Base-by-base conservation (phyloP, 1,140 invertebrate genomes). In the Drosophila ironensis region DNA sequence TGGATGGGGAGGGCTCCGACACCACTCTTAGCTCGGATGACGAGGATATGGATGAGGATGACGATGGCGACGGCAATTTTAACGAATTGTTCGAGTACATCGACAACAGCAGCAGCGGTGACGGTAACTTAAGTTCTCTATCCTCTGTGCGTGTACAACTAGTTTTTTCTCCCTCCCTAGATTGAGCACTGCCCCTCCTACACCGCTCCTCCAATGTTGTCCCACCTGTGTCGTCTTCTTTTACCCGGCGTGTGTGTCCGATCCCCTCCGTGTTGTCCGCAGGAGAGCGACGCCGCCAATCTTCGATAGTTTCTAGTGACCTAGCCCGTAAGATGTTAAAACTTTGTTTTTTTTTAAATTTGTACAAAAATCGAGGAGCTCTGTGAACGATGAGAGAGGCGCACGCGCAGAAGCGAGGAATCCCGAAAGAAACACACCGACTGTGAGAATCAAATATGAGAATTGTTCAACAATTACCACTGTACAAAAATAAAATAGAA, bases 391-490 rank as follows among this genome's bases (percentile, higher is more conserved):
- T n/a, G n/a, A n/a, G n/a, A n/a, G 20, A 22, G 20, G 5, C 5
- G 20, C 20, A 2, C 20, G 20, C 20, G n/a, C n/a, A n/a, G n/a
- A n/a, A n/a, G n/a, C n/a, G n/a, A n/a, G n/a, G n/a, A n/a, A n/a
- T n/a, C n/a, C n/a, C n/a, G n/a, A n/a, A n/a, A n/a, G n/a, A n/a
- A n/a, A n/a, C n/a, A 16, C 42, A 59, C 14, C 64, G 38, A 63
- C 67, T 82, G 78, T 82, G 66, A 66, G 30, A 40, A 66, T 61
- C 24, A 42, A 78, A 72, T 40, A 17, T 75, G 35, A 46, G 56
- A 72, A 35, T 57, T 64, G 81, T 84, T 59, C 8, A 84, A 84
- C 78, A 84, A 87, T 86, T 80, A 87, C 28, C 30, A 40, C 3
- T 86, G 80, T 78, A 84, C 56, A 81, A 63, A 63, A 33, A 53